Evolutionary conservation across 1,140 invertebrate genomes (phyloP), one percentile per base, ranked within the genome.

Genomic region (Apis cerana): DNA sequence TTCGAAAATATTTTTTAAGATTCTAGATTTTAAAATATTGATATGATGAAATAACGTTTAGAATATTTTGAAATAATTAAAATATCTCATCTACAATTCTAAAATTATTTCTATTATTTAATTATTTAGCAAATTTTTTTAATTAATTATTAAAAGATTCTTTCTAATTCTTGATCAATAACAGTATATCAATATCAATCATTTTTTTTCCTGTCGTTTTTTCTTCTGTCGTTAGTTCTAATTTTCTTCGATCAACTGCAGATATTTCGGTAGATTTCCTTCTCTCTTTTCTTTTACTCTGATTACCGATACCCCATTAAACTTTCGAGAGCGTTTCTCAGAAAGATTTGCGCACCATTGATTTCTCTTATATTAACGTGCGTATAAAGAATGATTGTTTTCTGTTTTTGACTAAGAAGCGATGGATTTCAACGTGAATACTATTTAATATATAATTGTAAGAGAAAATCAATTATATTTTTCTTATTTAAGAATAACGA

Each of bases 271-370:
- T 9, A n/a, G 13, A 43, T 59, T 52, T 56, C 17, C 33, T 61
- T 9, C 56, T n/a, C 48, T 21, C 11, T 27, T 72, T 62, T 68
- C 62, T 17, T 13, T 61, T 50, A 27, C 67, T 19, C 75, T 27
- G 68, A 74, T 77, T 83, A 82, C 65, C 78, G 72, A 86, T 86
- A 86, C 33, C 65, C 83, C 83, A 82, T 85, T 86, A 86, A 86
- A 86, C 78, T 82, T 86, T 33, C 19, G 59, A 43, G 59, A 80
- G 70, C 82, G 72, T 72, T 68, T 82, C 75, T 76, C 64, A 68
- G 19, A 62, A 77, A 78, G 68, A 76, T 85, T 86, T 65, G 67
- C 79, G 67, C 78, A 21, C 72, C 85, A 82, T 82, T 77, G 82
- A 72, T 33, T 85, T 56, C 68, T 56, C 23, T 10, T 71, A 23